Base-by-base conservation (phyloP, 2,113 vertebrate species). In the Takifugu bimaculatus region DNA sequence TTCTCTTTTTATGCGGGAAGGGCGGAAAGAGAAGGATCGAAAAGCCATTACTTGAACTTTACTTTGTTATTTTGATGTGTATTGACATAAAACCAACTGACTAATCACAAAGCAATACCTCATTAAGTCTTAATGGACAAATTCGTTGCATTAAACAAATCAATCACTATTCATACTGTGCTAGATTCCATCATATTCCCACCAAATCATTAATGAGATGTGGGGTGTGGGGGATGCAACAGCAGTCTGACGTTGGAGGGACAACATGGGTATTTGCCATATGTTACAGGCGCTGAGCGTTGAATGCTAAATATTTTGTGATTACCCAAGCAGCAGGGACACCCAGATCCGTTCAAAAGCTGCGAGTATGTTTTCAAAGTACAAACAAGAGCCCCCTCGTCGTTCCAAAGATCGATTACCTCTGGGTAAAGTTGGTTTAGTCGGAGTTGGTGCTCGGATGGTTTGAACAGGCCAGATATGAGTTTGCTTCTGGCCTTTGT, bases 61-160 rank as follows among this genome's bases (percentile, higher is more conserved):
- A 82, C 87, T 90, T 85, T 89, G 89, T 89, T 88, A 90, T 90
- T 88, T 84, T 88, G 85, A 79, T 82, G 78, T 70, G 75, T 88
- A 91, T 91, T 53, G 88, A 92, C 89, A 85, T 60, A 49, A 82
- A 87, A 86, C 72, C 79, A 85, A 88, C 91, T 81, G 86, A 90
- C 85, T 85, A 88, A 91, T 90, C 87, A 88, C 86, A 85, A 91
- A 85, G 90, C 88, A 82, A 88, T 87, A 88, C 80, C 82, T 89
- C 87, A 89, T 91, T 91, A 89, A 85, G 86, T 85, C 80, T 84
- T 90, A 87, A 90, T 88, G 86, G 88, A 88, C 82, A 87, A 90
- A 90, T 87, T 88, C 88, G 88, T 85, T 83, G 87, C 81, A 77
- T 88, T 88, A 88, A 88, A 90, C 90, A 84, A 88, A 91, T 92